These are phyloP conservation scores for Theodoxus fluviatilis DNA, from an alignment of 2,888 invertebrate genomes.

Conservation along the genomic window DNA sequence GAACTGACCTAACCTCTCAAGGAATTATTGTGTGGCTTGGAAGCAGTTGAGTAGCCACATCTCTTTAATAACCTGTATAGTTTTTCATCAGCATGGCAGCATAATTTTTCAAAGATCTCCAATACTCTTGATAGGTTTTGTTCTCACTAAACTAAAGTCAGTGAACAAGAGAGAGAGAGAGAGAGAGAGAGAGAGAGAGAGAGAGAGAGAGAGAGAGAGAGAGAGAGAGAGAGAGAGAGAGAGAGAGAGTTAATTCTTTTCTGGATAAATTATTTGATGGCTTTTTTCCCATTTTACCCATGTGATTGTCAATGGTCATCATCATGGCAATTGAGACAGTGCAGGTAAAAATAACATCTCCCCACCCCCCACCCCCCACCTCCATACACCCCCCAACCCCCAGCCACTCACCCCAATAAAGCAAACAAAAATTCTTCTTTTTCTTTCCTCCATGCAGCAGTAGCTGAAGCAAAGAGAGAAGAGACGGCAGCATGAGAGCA, in stretches of 20 bases:
- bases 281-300: background rate
- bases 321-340: background rate
- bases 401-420: background rate
- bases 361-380: background rate
- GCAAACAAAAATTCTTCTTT: background rate
- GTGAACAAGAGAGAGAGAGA: background rate
- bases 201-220: background rate
- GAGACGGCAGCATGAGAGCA: no score
- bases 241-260: background rate
- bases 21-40: no score
- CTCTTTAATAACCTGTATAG: no score
- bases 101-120: background rate
- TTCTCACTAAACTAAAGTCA: background rate
- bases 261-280: no score
- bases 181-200: background rate
- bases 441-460: no score
- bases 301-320: slow-evolving; percentile 4
- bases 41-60: no score
- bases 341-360: background rate
- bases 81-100: no score
- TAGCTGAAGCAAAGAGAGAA: no score
- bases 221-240: slow-evolving; percentile 12
- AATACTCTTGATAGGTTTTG: background rate
- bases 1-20: no score
- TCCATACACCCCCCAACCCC: background rate